Conservation (phyloP, 2,888 invertebrate species). For the Tenodera sinensis region DNA sequence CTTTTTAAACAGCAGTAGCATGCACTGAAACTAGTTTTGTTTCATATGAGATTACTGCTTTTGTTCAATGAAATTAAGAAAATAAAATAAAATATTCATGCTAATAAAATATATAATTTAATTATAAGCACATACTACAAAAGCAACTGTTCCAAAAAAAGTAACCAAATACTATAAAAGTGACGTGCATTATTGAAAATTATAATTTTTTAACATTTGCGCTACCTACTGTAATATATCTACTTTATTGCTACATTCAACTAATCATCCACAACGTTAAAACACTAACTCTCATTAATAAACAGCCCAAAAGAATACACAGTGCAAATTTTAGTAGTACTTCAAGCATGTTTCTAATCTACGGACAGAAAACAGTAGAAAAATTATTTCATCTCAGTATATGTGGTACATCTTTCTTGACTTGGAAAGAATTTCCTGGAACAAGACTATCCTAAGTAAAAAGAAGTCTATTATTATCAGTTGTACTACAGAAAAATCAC, state of each 20-base stretch:
- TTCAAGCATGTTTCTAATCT: slow-evolving; percentile 12
- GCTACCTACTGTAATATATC: not conserved
- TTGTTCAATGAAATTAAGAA: not conserved
- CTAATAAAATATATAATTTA: not conserved
- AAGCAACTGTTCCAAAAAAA: not conserved
- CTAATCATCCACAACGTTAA: not conserved
- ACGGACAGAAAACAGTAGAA: not conserved
- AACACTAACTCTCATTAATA: not conserved
- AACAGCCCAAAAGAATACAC: not conserved
- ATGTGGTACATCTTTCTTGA: slow-evolving; percentile 7
- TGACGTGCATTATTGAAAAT: not conserved
- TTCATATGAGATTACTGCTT: not conserved
- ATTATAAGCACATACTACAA: not conserved
- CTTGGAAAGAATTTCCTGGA: slow-evolving; percentile 12
- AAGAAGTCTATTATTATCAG: not conserved
- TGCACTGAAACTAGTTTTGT: not conserved
- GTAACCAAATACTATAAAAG: not conserved
- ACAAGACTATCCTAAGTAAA: slow-evolving; percentile 6
- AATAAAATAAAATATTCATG: not conserved
- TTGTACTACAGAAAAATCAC: slow-evolving; percentile 3
- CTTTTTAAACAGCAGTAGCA: not conserved
- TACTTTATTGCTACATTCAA: not conserved
- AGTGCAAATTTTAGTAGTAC: not conserved
- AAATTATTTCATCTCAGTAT: slow-evolving; percentile 1
- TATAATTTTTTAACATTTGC: not conserved